Evolutionary conservation across 2,797 vertebrate genomes (phyloP), one percentile per base, ranked within the genome.

Genomic region (Melanotaenia nigrans): DNA sequence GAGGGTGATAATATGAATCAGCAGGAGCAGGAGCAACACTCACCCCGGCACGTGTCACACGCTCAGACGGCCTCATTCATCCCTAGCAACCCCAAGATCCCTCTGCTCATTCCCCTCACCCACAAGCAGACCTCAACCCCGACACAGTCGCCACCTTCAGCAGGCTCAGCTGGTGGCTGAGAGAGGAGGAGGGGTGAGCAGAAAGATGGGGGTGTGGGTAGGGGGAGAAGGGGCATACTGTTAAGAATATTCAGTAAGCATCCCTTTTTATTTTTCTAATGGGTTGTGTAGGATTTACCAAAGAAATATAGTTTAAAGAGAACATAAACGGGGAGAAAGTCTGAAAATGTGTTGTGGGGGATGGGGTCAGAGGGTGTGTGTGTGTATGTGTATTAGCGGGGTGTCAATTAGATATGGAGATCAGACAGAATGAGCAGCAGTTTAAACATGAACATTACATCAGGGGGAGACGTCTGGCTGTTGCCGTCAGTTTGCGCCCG

Each of bases 391-490:
- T 81, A 33, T 59, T 32, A 51, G 35, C 81, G 70, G 76, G 67
- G 71, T 61, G 89, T 91, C 90, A 91, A 85, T 94, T 92, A 92
- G 90, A 87, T 92, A 96, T 96, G 94, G 92, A 95, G 94, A 96
- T 95, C 89, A 93, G 90, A 89, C 84, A 83, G 84, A 89, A 89
- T 86, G 81, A 90, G 88, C 88, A 88, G 88, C 84, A 73, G 85
- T 88, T 92, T 88, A 86, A 91, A 91, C 82, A 87, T 69, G 78
- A 85, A 81, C 83, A 71, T 87, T 86, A 84, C 84, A 87, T 85
- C 62, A 62, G 89, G 85, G 77, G 73, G 82, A 83, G 87, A 85
- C 75, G 68, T 78, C 84, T 59, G 82, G 88, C 86, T 87, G 84
- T 87, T 85, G 72, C 35, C 55, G 74, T 84, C 69, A 75, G 80